Evolutionary conservation across 2,113 vertebrate genomes (phyloP).

Genomic region (Percina caprodes): DNA sequence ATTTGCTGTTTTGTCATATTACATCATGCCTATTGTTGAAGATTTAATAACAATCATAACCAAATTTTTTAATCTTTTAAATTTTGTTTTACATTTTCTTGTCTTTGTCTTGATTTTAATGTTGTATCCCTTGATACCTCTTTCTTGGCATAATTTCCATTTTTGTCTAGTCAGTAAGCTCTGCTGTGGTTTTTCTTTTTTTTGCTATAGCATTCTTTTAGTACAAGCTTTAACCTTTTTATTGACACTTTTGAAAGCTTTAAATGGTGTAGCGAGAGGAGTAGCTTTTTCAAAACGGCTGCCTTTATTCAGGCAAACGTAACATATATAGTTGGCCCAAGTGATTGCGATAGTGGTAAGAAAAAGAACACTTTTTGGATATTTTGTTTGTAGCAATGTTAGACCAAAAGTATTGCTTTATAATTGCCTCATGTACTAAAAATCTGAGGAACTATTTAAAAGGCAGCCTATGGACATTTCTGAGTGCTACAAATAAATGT

Average conservation of each 20-base stretch:
- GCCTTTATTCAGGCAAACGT: not conserved
- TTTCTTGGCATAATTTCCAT: conserved; percentile 14
- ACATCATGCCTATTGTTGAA: conserved; percentile 34
- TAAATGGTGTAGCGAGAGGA: not conserved
- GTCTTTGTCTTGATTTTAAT: conserved; percentile 27
- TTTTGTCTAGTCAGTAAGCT: conserved; percentile 29
- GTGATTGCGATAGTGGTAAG: not conserved
- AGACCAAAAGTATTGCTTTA: not conserved
- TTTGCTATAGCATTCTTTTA: not conserved
- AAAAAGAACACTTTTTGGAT: not conserved
- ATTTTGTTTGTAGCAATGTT: not conserved
- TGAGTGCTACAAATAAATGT: not conserved
- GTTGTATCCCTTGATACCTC: not conserved
- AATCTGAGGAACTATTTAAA: not conserved
- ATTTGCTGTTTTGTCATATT: conserved; percentile 45
- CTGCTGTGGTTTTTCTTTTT: not conserved
- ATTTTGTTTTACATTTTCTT: conserved; percentile 29
- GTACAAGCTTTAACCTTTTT: not conserved
- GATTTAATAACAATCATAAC: conserved; percentile 45
- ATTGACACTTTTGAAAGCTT: conserved; percentile 11
- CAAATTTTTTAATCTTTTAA: conserved; percentile 4
- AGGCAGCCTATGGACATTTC: not conserved
- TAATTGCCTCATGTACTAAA: not conserved
- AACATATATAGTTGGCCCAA: not conserved
- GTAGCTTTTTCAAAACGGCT: not conserved